phyloP scores from a whole-genome alignment of 2,888 invertebrate species.

The Crioceris asparagi region DNA sequence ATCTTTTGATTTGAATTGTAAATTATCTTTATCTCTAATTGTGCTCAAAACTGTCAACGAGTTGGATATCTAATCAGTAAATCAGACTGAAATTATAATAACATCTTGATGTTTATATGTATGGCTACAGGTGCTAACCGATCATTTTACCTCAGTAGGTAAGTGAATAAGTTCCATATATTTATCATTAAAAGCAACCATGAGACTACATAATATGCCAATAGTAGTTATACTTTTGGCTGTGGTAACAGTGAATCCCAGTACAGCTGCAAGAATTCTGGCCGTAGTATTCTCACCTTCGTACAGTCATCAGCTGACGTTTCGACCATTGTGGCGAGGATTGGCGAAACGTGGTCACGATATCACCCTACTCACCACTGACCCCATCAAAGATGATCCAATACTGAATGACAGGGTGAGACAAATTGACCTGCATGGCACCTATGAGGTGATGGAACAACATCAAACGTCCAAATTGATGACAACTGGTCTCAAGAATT shows the following conservation, averaged over 20 bases:
- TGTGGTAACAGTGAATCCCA: not conserved
- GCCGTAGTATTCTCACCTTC: constrained; percentile 15
- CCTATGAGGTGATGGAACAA: constrained; percentile 14
- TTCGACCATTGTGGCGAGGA: constrained; percentile 18
- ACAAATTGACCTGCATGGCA: constrained; percentile 16
- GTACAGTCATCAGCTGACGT: constrained; percentile 20
- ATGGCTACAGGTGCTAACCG: no score
- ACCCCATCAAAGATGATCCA: constrained; percentile 14
- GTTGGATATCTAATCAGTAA: no score
- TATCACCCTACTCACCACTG: constrained; percentile 18
- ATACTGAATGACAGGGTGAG: constrained; percentile 10
- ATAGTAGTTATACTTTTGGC: not conserved
- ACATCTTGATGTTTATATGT: no score
- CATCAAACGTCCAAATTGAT: constrained; percentile 10
- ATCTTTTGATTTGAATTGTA: no score
- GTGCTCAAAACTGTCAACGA: no score
- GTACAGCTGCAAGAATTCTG: constrained; percentile 14
- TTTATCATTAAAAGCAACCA: no score
- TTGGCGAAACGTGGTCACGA: constrained; percentile 18
- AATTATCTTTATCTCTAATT: no score
- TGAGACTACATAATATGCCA: no score
- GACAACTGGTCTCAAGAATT: not conserved
- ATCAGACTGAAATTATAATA: no score
- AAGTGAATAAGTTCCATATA: no score
- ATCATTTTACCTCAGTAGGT: no score